A percentile compares a stretch with the other conserved stretches of the same genome.
Conservation (phyloP, 2,888 invertebrate genomes). For the Ceriagrion tenellum region DNA sequence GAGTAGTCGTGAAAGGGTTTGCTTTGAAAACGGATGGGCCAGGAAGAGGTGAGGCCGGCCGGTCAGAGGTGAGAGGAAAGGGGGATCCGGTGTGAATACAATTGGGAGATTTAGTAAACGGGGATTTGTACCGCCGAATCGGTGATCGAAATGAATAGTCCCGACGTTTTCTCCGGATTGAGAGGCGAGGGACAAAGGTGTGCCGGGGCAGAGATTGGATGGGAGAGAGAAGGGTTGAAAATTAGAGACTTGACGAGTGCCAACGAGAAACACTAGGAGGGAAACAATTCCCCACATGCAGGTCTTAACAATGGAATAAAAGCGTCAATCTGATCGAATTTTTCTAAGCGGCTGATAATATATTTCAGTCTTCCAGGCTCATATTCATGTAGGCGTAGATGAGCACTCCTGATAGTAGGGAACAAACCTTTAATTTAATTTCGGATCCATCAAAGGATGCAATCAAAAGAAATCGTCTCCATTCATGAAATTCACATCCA, state of each 20-base stretch:
- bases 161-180: background rate
- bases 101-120: constrained; percentile 44
- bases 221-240: background rate
- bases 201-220: background rate
- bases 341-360: too few relatives aligned
- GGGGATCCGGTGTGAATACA: constrained; percentile 21
- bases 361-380: too few relatives aligned
- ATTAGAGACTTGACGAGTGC: background rate
- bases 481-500: too few relatives aligned
- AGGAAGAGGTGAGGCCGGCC: background rate
- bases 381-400: too few relatives aligned
- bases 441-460: too few relatives aligned
- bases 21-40: background rate
- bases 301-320: too few relatives aligned
- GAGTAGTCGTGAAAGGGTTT: constrained; percentile 57
- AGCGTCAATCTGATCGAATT: too few relatives aligned
- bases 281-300: too few relatives aligned
- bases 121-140: constrained; percentile 36
- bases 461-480: too few relatives aligned
- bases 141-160: constrained; percentile 55
- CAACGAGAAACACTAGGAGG: background rate
- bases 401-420: too few relatives aligned
- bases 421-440: too few relatives aligned
- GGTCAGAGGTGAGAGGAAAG: background rate
- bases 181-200: background rate